Evolutionary conservation across 2,797 vertebrate species (phyloP), one percentile per base, ranked within the genome.

Genomic region (Enteromius fasciolatus): DNA sequence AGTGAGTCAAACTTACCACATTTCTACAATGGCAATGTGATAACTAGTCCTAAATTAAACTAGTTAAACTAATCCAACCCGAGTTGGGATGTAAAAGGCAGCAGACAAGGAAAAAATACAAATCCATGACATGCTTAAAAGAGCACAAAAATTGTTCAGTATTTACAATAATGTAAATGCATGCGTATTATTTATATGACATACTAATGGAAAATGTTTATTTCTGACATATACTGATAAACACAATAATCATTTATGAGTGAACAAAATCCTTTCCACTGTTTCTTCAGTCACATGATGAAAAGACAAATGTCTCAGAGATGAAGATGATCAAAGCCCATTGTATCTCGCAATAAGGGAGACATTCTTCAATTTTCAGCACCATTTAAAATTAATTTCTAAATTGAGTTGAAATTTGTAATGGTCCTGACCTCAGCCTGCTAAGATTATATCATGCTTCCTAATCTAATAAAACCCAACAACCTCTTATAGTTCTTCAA

Each of bases 401-500:
- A 73, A 72, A 54, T 50, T 57, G 64, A 77, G 73, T 39, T 75
- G 68, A 75, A 82, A 78, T 82, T 61, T 50, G 46, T 61, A 50
- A 82, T 52, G 57, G 67, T 63, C 28, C 46, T 67, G 54, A 85
- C 78, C 67, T 79, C 10, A 4, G 33, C 59, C 84, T 20, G 28
- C n/a, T 66, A 41, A 64, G 36, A 76, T 41, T 84, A 23, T 31
- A 82, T 10, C 46, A 59, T 0, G 18, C 50, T 52, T 17, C 52
- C 44, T 85, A 80, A 80, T 83, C n/a, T 6, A 76, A 80, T 85
- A 44, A 79, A 23, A 69, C 9, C 46, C 41, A 81, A 81, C 67
- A 78, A 59, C 7, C 41, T 63, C 54, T 23, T 72, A 48, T n/a
- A 74, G 48, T 74, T 66, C 11, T 79, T 50, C n/a, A 11, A 31